phyloP scores from a whole-genome alignment of 2,888 invertebrate genomes.

The Proisotoma minuta region DNA sequence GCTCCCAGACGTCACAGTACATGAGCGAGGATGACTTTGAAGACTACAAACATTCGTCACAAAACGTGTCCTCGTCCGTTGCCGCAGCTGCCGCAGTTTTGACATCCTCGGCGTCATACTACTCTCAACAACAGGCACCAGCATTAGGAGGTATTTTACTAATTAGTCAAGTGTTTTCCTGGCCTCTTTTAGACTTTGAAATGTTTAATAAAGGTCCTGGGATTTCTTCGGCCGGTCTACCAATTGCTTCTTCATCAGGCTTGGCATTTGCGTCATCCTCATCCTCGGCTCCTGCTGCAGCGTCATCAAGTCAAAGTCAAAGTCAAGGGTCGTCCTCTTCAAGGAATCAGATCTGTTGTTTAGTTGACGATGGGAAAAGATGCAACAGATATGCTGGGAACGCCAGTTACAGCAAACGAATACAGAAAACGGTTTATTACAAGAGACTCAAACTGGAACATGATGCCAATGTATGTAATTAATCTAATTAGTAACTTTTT shows the following conservation, averaged over 20 bases:
- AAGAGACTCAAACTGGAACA: slow-evolving; percentile 81
- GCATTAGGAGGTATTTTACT: too few species aligned
- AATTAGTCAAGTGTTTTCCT: too few species aligned
- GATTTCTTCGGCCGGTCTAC: too few species aligned
- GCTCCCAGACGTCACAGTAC: slow-evolving; percentile 34
- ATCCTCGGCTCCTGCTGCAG: too few species aligned
- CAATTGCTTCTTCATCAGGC: too few species aligned
- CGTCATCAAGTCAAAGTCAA: slow-evolving; percentile 5
- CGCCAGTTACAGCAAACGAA: slow-evolving; percentile 93
- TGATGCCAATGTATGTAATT: slow-evolving; percentile 66
- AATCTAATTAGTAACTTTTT: neutral
- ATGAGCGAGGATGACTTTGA: slow-evolving; percentile 46
- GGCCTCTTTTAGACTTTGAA: too few species aligned
- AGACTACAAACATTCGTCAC: slow-evolving; percentile 30
- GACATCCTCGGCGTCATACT: too few species aligned
- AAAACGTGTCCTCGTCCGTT: neutral
- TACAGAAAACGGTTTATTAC: slow-evolving; percentile 91
- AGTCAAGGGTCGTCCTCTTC: slow-evolving; percentile 17
- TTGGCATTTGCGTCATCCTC: too few species aligned
- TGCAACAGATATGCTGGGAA: slow-evolving; percentile 85
- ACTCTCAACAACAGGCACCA: too few species aligned
- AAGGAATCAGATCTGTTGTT: slow-evolving; percentile 73
- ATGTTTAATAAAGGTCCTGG: too few species aligned
- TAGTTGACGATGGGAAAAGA: slow-evolving; percentile 80
- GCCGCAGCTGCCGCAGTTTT: too few species aligned